Base-by-base conservation (phyloP, 64 coral and sea anemone species). In the Montipora efflorescens region DNA sequence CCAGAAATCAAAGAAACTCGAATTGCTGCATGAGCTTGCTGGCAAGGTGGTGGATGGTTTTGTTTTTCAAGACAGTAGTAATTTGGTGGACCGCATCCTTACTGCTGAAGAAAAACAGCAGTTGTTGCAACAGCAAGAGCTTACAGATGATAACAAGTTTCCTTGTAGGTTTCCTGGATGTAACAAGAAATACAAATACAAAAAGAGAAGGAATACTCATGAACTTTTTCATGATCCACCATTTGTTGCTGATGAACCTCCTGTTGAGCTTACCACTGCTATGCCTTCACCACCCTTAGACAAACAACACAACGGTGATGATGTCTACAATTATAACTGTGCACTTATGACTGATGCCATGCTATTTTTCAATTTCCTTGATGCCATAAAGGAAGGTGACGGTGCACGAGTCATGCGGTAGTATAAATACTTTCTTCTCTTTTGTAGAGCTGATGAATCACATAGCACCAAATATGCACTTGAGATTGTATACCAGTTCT, bases 371-470 rank as follows among this genome's bases (percentile, higher is more conserved):
- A 95, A 90, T 90, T 90, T 62, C 87, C 90, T 91, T 88, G 59
- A 64, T 64, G 59, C 59, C 59, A 64, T 64, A 64, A 64, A 64
- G 59, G 59, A 64, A 64, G 59, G 94, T 25, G 94, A 91, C 79
- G 94, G 94, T 44, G 19, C 36, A 3, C 1, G 94, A 50, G 58
- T 91, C 11, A 80, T 95, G 59, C 67, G 82, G 46, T 89, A 95
- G 53, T 95, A 95, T 62, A 95, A 95, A 52, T 91, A 87, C 28
- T 91, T 95, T 52, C 90, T 95, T 89, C 68, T 95, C 21, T 95
- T 91, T 75, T 91, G 88, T 67, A 95, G 78, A 66, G 94, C 88
- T 79, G 94, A 95, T 90, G 89, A 48, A 43, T 36, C 50, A 55
- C 53, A 67, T 14, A 90, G 93, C 36, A 84, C 87, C 55, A 95